Evolutionary conservation across 2,797 vertebrate genomes (phyloP).

Genomic region (Sebastes variabilis): DNA sequence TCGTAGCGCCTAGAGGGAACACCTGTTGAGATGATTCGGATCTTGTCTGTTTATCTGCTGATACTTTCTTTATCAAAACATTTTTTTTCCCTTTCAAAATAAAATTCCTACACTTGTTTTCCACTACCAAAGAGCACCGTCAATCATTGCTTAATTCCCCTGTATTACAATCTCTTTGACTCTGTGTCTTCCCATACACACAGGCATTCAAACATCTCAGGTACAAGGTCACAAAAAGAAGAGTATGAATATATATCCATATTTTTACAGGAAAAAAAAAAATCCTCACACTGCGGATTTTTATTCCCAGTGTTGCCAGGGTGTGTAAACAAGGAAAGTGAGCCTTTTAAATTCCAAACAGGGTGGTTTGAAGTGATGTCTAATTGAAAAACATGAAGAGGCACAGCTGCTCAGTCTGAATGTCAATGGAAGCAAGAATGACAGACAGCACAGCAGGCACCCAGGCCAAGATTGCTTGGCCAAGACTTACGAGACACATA

Average conservation of each 20-base stretch:
- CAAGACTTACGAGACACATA: conserved; percentile 70
- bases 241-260: neutral
- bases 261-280: neutral
- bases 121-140: neutral
- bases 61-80: neutral
- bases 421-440: conserved; percentile 78
- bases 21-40: conserved; percentile 64
- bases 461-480: conserved; percentile 58
- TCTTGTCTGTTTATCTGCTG: conserved; percentile 7
- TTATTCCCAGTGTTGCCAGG: conserved; percentile 40
- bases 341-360: conserved; percentile 77
- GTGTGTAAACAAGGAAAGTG: conserved; percentile 63
- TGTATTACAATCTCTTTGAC: neutral
- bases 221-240: neutral
- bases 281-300: conserved; percentile 16
- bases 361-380: conserved; percentile 69
- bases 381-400: conserved; percentile 82
- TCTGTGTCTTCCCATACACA: neutral
- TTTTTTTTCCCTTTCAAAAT: neutral
- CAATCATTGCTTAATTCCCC: neutral
- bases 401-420: conserved; percentile 74
- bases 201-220: neutral
- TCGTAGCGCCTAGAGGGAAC: conserved; percentile 5
- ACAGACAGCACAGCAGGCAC: conserved; percentile 73
- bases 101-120: neutral